These are phyloP conservation scores for Philaethria dido DNA, from an alignment of 2,888 invertebrate genomes.

Conservation along the genomic window DNA sequence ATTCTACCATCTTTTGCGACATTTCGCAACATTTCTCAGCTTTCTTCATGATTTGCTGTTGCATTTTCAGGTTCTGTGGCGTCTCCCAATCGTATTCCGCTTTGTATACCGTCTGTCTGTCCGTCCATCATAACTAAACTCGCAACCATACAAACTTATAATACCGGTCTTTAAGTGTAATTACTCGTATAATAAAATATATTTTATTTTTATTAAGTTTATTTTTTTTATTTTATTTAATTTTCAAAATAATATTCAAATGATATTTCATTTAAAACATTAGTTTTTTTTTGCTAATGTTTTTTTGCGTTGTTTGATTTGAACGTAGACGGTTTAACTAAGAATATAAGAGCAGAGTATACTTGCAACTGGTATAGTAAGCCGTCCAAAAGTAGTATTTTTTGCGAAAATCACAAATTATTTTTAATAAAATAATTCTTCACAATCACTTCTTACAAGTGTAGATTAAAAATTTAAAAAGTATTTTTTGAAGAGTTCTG, in stretches of 20 bases:
- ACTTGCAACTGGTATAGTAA: constrained; percentile 62
- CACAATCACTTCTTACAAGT: constrained; percentile 34
- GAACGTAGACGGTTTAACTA: constrained; percentile 38
- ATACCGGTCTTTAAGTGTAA: constrained; percentile 23
- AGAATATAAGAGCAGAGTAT: constrained; percentile 60
- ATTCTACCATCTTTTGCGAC: constrained; percentile 17
- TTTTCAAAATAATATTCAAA: not conserved
- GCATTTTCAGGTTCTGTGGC: constrained; percentile 39
- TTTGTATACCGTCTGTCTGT: constrained; percentile 45
- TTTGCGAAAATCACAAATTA: constrained; percentile 52
- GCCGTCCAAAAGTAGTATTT: constrained; percentile 74
- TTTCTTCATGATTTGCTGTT: constrained; percentile 30
- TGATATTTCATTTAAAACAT: not conserved
- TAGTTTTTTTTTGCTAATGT: constrained; percentile 24
- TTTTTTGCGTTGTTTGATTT: constrained; percentile 30
- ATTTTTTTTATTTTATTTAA: not conserved
- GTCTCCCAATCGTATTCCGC: constrained; percentile 39
- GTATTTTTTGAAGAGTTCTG: constrained; percentile 42
- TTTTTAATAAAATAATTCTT: constrained; percentile 25
- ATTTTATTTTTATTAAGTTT: not conserved
- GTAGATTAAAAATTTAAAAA: constrained; percentile 37
- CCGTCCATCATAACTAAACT: constrained; percentile 44
- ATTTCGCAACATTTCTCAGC: constrained; percentile 11
- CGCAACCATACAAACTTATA: constrained; percentile 30
- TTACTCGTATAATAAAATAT: constrained; percentile 10